Conservation (phyloP, 2,888 invertebrate genomes). For the Apamea sordens region DNA sequence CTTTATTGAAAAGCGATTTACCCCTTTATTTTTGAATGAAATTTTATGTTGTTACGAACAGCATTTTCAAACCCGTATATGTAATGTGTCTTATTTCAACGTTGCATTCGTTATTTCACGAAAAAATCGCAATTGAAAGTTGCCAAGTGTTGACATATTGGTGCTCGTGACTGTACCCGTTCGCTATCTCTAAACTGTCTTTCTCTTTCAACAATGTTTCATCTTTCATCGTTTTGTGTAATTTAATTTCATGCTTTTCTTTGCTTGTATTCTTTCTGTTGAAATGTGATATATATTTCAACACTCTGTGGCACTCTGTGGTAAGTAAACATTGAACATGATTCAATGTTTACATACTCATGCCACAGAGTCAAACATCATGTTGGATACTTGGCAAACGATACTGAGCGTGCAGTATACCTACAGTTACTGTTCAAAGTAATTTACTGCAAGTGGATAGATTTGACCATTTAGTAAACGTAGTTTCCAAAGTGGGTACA, state of each 20-base stretch:
- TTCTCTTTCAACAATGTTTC: background rate
- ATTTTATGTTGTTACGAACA: too few species aligned
- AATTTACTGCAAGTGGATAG: background rate
- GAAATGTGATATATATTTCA: background rate
- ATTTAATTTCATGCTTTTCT: background rate
- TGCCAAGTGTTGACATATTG: too few species aligned
- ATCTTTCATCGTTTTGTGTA: background rate
- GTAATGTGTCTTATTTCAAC: too few species aligned
- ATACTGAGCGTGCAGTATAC: background rate
- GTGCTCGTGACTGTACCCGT: too few species aligned
- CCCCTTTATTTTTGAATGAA: too few species aligned
- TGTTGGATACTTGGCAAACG: slow-evolving; percentile 4
- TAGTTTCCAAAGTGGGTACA: background rate
- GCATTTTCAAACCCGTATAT: too few species aligned
- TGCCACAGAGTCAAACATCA: too few species aligned
- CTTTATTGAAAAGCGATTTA: too few species aligned
- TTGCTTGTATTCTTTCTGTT: background rate
- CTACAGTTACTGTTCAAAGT: background rate
- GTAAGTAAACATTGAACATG: slow-evolving; percentile 12
- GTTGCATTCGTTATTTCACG: too few species aligned
- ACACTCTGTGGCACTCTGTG: too few species aligned
- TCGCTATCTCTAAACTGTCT: background rate
- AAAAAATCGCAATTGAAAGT: too few species aligned
- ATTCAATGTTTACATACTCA: too few species aligned
- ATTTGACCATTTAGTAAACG: background rate